Base-by-base conservation (phyloP, 2,888 invertebrate species). In the Podabrus alpinus region DNA sequence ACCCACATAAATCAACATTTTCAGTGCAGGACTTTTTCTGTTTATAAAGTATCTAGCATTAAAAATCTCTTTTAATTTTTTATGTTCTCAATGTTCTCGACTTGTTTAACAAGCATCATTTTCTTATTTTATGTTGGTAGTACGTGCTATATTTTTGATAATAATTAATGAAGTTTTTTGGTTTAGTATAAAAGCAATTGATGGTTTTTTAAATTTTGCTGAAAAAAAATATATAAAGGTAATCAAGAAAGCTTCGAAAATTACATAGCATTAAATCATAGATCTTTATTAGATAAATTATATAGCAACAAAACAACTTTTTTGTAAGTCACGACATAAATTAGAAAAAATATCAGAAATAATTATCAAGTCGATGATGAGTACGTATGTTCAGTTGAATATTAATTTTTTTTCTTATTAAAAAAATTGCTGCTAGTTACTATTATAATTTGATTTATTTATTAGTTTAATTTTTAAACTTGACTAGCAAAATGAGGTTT, bases 221-320 rank as follows among this genome's bases (percentile, higher is more conserved):
- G 13, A 3, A 62, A 62, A 62, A 62, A 62, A 62, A 62, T 19
- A 11, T 62, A 62, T 62, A 62, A 62, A 62, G 16, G 62, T 62
- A 62, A 62, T 62, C 62, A 62, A 62, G 19, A 62, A 62, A 10
- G 62, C 62, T 62, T 62, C n/a, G 17, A 62, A 62, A 62, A 62
- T 62, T 62, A 62, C 13, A 62, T 62, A 19, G 62, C 19, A 62
- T 62, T 62, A 62, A 62, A 62, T 62, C 62, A 62, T 62, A 62
- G 62, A 62, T 62, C 62, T 62, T 62, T 62, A 62, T 62, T 62
- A 62, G 62, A 62, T 62, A 62, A 62, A 62, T 62, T 62, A 62
- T 17, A 62, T 62, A 19, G 62, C 62, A 19, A 62, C 62, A 17
- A 62, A 62, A 62, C 62, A 62, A 62, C 62, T 62, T 62, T 62